A percentile compares a stretch with the other conserved stretches of the same genome.
Conservation (phyloP, 2,797 vertebrate species). For the Simalia tracyae region DNA sequence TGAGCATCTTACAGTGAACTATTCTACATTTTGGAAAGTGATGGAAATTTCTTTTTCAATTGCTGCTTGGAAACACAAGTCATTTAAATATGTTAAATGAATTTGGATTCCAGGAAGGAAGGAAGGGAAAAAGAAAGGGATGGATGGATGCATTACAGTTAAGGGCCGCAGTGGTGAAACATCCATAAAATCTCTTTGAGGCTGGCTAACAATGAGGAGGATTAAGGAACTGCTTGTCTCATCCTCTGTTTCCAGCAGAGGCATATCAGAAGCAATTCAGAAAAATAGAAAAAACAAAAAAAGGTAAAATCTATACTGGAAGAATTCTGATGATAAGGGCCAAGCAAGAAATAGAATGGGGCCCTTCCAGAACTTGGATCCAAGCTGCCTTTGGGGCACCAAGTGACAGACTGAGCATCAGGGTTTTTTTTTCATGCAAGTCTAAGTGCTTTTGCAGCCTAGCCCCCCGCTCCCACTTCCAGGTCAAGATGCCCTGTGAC, state of each 20-base stretch:
- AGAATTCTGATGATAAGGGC: background rate
- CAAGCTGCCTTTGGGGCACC: too few species aligned
- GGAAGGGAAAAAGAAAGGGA: background rate
- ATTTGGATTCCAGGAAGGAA: slow-evolving; percentile 29
- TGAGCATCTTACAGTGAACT: background rate
- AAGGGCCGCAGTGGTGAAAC: background rate
- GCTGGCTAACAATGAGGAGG: background rate
- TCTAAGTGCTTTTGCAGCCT: too few species aligned
- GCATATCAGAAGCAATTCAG: too few species aligned
- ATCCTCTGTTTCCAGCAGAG: background rate
- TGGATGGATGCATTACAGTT: background rate
- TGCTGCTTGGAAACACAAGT: slow-evolving; percentile 36
- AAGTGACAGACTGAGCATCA: too few species aligned
- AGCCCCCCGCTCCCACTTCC: too few species aligned
- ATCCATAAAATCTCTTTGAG: slow-evolving; percentile 9
- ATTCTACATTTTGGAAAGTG: background rate
- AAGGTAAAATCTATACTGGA: background rate
- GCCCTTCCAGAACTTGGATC: too few species aligned
- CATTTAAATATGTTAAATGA: slow-evolving; percentile 51
- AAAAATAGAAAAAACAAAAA: background rate
- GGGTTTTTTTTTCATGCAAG: too few species aligned
- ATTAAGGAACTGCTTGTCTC: too few species aligned
- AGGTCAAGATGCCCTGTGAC: too few species aligned
- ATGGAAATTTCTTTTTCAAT: slow-evolving; percentile 38
- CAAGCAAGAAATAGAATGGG: background rate